A percentile compares a stretch with the other conserved stretches of the same genome.
phyloP scores from a whole-genome alignment of 2,888 invertebrate species.

The Priocnemis perturbator region DNA sequence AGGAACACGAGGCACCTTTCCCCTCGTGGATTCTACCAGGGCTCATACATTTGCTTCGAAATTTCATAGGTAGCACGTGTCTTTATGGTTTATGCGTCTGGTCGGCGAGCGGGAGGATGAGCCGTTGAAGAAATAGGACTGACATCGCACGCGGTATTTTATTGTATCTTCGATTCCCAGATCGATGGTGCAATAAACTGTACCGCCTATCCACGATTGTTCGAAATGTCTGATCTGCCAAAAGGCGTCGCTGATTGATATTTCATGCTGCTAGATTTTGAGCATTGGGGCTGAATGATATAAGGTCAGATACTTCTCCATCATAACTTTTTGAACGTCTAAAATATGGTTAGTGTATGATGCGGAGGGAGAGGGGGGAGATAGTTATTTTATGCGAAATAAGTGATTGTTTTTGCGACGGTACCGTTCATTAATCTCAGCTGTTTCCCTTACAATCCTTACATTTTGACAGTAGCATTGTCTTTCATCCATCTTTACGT shows the following conservation, averaged over 20 bases:
- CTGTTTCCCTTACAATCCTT: no score
- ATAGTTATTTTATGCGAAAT: no score
- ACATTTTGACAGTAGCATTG: no score
- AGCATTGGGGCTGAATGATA: neutral
- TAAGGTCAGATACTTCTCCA: no score
- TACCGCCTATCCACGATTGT: neutral
- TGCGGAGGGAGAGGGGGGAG: neutral
- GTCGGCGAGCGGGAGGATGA: slow-evolving; percentile 23
- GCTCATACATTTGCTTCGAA: slow-evolving; percentile 40
- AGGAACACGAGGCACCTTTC: slow-evolving; percentile 32
- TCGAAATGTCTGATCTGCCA: neutral
- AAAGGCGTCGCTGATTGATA: slow-evolving; percentile 30
- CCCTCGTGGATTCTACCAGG: slow-evolving; percentile 36
- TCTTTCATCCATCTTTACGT: neutral
- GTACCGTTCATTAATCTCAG: neutral
- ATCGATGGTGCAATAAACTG: slow-evolving; percentile 41
- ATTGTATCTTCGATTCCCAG: slow-evolving; percentile 44
- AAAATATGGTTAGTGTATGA: neutral
- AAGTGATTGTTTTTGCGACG: neutral
- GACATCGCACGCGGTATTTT: slow-evolving; percentile 47
- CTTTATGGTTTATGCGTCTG: slow-evolving; percentile 66
- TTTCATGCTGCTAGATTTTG: slow-evolving; percentile 24
- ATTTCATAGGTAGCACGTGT: slow-evolving; percentile 58
- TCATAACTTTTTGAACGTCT: neutral
- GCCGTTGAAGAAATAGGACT: slow-evolving; percentile 41